Base-by-base conservation (phyloP, 2,113 vertebrate species). In the Procavia capensis region DNA sequence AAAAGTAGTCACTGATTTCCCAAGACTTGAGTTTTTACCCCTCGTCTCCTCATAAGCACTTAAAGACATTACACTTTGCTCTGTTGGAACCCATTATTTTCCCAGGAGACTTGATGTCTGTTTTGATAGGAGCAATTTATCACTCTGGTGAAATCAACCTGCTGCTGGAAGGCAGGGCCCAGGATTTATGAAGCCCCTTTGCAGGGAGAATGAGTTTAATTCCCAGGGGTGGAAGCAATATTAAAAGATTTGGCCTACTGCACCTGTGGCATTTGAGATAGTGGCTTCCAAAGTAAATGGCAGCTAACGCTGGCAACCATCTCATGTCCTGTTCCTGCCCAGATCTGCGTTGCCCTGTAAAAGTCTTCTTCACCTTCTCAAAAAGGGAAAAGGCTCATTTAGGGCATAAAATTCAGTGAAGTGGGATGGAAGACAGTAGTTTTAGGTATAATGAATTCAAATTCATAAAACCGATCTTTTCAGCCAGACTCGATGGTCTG, bases 121-220 rank as follows among this genome's bases (percentile, higher is more conserved):
- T 95, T 97, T 95, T 75, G n/a, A 97, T 68, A 90, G 90, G 64
- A 95, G 92, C 76, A 66, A 93, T 95, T 96, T 90, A 94, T 96
- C 97, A 94, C 20, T 78, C 20, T 31, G 85, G 29, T 8, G 41
- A 97, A 95, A 93, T 85, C 96, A 25, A 22, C 70, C 64, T 79
- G 61, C 25, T 4, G 22, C 75, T 59, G 2, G n/a, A 97, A 96
- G 94, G 68, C 89, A 76, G 50, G 61, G 24, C 61, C 59, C 3
- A 27, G 64, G 25, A 85, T 97, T 98, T 93, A 97, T 97, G 92
- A 54, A 75, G 63, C 54, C 54, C 87, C 54, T 50, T 87, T 94
- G 89, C 94, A 50, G 64, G 7, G 93, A 25, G 59, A 94, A 36
- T n/a, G 78, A 96, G 64, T 91, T 93, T 95, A 92, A 90, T 63